Conservation (phyloP, 2,797 vertebrate species). For the Notoglanidium macrostoma region DNA sequence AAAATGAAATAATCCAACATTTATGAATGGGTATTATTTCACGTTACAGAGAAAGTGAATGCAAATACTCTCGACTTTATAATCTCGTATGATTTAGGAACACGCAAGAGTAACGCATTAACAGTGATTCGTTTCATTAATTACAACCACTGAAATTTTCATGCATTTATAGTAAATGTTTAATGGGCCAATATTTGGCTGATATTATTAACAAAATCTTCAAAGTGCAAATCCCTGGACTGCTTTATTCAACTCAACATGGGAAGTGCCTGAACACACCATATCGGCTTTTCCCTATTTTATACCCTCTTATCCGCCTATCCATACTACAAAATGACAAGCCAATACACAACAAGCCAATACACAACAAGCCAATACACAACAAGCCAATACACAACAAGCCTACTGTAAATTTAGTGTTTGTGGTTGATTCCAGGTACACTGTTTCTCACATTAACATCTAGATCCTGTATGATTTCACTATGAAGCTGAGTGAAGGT, state of each 20-base stretch:
- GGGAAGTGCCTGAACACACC: background rate
- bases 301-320: background rate
- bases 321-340: background rate
- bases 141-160: background rate
- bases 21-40: background rate
- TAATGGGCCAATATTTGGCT: background rate
- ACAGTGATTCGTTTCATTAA: background rate
- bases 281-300: background rate
- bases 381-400: background rate
- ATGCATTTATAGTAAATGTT: background rate
- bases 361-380: background rate
- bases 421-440: background rate
- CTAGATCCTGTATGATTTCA: background rate
- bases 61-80: background rate
- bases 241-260: background rate
- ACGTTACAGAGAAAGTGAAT: background rate
- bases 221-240: background rate
- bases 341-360: background rate
- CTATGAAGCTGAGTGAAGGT: background rate
- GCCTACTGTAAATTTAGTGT: background rate
- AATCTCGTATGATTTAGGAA: background rate
- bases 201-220: background rate
- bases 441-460: background rate
- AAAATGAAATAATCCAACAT: background rate
- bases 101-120: background rate